Evolutionary conservation across 2,888 invertebrate species (phyloP), one percentile per base, ranked within the genome.

Genomic region (Auanema freiburgensis): DNA sequence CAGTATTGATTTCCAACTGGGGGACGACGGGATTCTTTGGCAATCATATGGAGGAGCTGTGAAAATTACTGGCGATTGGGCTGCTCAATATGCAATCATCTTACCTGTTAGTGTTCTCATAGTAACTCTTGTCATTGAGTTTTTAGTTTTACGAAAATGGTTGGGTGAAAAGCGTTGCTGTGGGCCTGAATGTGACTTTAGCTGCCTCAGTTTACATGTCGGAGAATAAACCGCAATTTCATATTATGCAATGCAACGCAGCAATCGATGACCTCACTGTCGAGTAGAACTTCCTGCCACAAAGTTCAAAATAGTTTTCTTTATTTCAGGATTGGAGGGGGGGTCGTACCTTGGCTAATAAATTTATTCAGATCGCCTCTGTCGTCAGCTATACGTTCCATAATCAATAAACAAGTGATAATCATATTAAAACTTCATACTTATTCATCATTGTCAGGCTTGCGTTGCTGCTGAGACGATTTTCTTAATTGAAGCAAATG

Each of bases 291-390:
- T 25, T 11, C 42, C 25, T 49, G 24, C 46, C 16, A 11, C 14
- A 8, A 18, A 23, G 52, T 24, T 52, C 18, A 16, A 23, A 16
- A 23, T 24, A 23, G 18, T 33, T 33, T 33, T 33, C 8, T 5
- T 33, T 33, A 33, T 59, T 58, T 50, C 55, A 73, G 71, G 59
- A 69, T 77, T 43, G 78, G 78, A 18, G 79, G 79, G 51, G 74
- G 78, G 33, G 72, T 79, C 1, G 61, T 80, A 40, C 74, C 74
- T 2, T 80, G 78, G 78, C 62, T 80, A 10, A 73, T 79, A 16
- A 77, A 80, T 51, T 64, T 80, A 14, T 79, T 79, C 66, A 60
- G 68, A 3, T 56, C 63, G 1, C 69, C 69, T 12, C 62, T 80
- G 16, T 72, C 76, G 21, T 57, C 56, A 10, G 61, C 74, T 1